Percentiles rank a stretch among this genome's conserved stretches.
phyloP scores from a whole-genome alignment of 2,888 invertebrate species.

The Galerucella pusilla region DNA sequence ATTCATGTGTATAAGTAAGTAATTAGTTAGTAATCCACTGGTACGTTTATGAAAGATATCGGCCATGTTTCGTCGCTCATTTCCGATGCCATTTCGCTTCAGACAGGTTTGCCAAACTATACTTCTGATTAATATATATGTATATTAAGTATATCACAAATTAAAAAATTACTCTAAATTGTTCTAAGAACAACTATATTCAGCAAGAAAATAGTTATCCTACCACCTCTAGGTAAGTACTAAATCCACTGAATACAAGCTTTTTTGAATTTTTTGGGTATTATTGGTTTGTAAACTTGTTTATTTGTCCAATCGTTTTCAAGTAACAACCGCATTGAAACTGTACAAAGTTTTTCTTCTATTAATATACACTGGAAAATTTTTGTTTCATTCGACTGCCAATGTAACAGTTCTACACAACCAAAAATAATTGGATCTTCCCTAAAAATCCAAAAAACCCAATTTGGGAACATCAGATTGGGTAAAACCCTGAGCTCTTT shows the following conservation, averaged over 20 bases:
- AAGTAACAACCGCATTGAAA: background rate
- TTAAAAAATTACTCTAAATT: slow-evolving; percentile 37
- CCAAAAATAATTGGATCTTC: slow-evolving; percentile 12
- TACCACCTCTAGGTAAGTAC: background rate
- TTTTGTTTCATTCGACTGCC: too few species aligned
- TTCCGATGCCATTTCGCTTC: too few species aligned
- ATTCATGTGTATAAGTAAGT: too few species aligned
- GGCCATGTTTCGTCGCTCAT: too few species aligned
- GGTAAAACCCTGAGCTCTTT: background rate
- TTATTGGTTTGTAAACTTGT: background rate
- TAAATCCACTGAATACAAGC: background rate
- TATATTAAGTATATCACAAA: slow-evolving; percentile 36
- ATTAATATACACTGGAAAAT: too few species aligned
- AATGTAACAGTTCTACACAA: background rate
- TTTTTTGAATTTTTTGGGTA: background rate
- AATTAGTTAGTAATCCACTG: too few species aligned
- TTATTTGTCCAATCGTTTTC: background rate
- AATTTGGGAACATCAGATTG: background rate
- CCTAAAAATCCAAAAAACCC: background rate
- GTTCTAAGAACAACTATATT: slow-evolving; percentile 35
- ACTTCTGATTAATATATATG: slow-evolving; percentile 23
- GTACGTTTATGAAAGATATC: too few species aligned
- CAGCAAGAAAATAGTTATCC: slow-evolving; percentile 18
- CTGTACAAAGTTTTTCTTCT: background rate
- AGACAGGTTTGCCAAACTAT: background rate